Evolutionary conservation across 2,113 vertebrate genomes (phyloP).

Genomic region (Leuciscus idus): DNA sequence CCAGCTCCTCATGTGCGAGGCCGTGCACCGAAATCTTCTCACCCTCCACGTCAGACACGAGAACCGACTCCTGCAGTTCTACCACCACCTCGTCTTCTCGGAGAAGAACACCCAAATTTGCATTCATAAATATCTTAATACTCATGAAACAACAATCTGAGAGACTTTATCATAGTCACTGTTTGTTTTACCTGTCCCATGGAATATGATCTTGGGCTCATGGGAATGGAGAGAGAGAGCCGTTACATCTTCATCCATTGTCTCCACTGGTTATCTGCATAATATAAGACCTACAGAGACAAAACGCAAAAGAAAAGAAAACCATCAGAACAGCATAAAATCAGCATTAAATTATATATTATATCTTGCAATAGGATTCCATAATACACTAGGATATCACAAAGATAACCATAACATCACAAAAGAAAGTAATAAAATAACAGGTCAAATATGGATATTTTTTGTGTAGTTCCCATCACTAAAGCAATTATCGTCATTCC

Average conservation of each 20-base stretch:
- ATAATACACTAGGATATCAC: background rate
- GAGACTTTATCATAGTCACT: constrained; percentile 30
- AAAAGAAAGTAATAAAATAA: background rate
- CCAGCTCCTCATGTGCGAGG: constrained; percentile 91
- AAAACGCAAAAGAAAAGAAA: background rate
- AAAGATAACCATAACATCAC: background rate
- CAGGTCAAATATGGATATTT: background rate
- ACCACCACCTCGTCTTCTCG: constrained; percentile 92
- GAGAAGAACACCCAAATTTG: constrained; percentile 50
- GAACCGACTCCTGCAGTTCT: constrained; percentile 97
- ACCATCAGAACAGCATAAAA: background rate
- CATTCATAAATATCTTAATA: background rate
- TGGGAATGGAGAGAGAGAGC: constrained; percentile 91
- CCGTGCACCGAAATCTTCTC: constrained; percentile 92
- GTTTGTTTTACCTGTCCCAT: constrained; percentile 86
- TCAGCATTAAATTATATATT: background rate
- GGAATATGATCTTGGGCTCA: constrained; percentile 93
- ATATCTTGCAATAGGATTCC: background rate
- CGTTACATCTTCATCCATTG: constrained; percentile 99
- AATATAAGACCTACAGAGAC: constrained; percentile 48
- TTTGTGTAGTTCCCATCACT: background rate
- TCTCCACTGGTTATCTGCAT: constrained; percentile 91
- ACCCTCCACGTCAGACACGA: constrained; percentile 93
- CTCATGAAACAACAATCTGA: constrained; percentile 19
- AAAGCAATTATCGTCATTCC: background rate